These are phyloP conservation scores for Euzophera pinguis DNA, from an alignment of 2,888 invertebrate genomes.

Conservation along the genomic window DNA sequence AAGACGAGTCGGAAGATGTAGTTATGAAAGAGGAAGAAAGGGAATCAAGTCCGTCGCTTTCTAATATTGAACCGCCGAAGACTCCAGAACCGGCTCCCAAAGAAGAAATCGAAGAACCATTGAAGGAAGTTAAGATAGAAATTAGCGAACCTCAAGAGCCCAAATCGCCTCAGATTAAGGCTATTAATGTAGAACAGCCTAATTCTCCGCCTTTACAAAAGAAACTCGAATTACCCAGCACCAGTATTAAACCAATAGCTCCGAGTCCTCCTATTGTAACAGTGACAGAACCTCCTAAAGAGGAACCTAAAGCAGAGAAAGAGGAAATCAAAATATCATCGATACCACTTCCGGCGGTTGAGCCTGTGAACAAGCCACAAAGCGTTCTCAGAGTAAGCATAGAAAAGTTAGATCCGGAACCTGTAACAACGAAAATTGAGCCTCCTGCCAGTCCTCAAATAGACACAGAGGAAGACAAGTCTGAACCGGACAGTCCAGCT, in stretches of 20 bases:
- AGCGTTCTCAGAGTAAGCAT: conserved; percentile 32
- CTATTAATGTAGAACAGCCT: conserved; percentile 46
- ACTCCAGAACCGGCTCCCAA: conserved; percentile 36
- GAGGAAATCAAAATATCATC: conserved; percentile 30
- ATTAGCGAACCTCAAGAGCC: conserved; percentile 32
- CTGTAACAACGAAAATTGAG: conserved; percentile 42
- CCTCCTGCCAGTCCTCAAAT: conserved; percentile 64
- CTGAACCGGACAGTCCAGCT: conserved; percentile 72
- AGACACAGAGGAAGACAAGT: conserved; percentile 72
- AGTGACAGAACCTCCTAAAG: conserved; percentile 18
- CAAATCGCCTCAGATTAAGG: conserved; percentile 22
- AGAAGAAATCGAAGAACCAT: conserved; percentile 38
- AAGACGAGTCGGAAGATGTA: conserved; percentile 58
- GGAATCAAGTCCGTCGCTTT: conserved; percentile 37
- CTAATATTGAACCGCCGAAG: conserved; percentile 37
- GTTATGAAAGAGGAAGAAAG: conserved; percentile 43
- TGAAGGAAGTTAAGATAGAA: conserved; percentile 34
- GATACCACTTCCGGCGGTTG: conserved; percentile 40
- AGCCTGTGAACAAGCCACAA: conserved; percentile 32
- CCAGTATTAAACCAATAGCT: conserved; percentile 20
- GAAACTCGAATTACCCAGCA: conserved; percentile 24
- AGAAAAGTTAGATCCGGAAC: conserved; percentile 45
- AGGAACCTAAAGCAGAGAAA: conserved; percentile 22
- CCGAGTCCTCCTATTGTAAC: conserved; percentile 13
- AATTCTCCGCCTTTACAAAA: conserved; percentile 45